A percentile compares a stretch with the other conserved stretches of the same genome.
Conservation (phyloP, 2,797 vertebrate species). For the Mus spretus region DNA sequence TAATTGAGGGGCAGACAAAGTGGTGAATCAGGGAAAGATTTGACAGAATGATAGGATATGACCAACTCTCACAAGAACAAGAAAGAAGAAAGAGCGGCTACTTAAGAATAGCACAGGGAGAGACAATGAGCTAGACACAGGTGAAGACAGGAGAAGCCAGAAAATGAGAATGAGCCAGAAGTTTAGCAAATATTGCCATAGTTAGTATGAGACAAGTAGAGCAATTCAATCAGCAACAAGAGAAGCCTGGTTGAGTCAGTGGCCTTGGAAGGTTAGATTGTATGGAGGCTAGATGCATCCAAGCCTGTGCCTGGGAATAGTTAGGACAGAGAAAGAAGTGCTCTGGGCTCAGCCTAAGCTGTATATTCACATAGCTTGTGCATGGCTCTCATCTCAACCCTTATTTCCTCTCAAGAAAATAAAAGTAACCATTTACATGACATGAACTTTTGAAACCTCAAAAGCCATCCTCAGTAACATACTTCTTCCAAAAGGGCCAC, state of each 20-base stretch:
- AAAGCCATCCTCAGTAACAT: background rate
- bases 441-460: background rate
- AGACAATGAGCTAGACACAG: background rate
- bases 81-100: background rate
- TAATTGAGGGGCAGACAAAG: background rate
- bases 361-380: background rate
- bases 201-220: background rate
- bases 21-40: background rate
- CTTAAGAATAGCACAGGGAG: background rate
- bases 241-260: background rate
- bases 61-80: background rate
- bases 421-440: background rate
- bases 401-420: background rate
- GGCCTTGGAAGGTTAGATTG: background rate
- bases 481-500: background rate
- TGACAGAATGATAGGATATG: background rate
- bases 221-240: background rate
- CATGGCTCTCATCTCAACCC: background rate
- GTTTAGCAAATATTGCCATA: background rate
- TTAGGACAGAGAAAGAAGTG: background rate
- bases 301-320: background rate
- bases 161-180: background rate
- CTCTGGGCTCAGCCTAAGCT: background rate
- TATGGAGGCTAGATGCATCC: background rate
- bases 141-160: background rate